Percentiles rank a stretch among this genome's conserved stretches.
phyloP scores from a whole-genome alignment of 2,888 invertebrate species.

The Priocnemis perturbator region DNA sequence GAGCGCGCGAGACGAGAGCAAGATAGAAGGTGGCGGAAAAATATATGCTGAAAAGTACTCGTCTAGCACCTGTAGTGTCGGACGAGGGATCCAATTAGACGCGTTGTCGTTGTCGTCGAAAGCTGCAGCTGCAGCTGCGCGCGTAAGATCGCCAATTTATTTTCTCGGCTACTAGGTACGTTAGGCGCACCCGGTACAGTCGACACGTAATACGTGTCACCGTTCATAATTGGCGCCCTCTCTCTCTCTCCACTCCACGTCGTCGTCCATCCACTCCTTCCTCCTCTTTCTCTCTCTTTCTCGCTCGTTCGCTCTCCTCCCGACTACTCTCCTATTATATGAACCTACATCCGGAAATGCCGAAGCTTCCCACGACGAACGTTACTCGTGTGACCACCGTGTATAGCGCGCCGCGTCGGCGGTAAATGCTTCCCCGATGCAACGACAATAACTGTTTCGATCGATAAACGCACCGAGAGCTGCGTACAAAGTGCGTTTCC shows the following conservation, averaged over 20 bases:
- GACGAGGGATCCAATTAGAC: constrained; percentile 13
- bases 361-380: constrained; percentile 56
- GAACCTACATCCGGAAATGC: constrained; percentile 64
- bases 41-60: not conserved
- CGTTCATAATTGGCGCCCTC: constrained; percentile 56
- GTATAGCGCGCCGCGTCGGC: constrained; percentile 15
- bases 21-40: not conserved
- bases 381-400: constrained; percentile 14
- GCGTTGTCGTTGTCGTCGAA: not conserved
- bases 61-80: not conserved
- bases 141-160: constrained; percentile 30
- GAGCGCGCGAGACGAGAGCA: not conserved
- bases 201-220: constrained; percentile 52
- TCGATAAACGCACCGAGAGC: constrained; percentile 26
- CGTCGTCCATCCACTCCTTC: constrained; percentile 6
- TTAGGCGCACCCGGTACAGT: constrained; percentile 34
- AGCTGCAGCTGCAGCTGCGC: constrained; percentile 2
- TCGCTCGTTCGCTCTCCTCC: constrained; percentile 8
- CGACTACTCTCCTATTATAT: constrained; percentile 55
- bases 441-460: constrained; percentile 13
- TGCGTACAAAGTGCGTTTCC: constrained; percentile 5
- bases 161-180: constrained; percentile 8
- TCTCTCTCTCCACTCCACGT: constrained; percentile 9
- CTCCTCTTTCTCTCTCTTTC: constrained; percentile 11
- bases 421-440: constrained; percentile 8